These are phyloP conservation scores for Artemia sinica DNA, from an alignment of 2,888 invertebrate species.

Conservation along the genomic window DNA sequence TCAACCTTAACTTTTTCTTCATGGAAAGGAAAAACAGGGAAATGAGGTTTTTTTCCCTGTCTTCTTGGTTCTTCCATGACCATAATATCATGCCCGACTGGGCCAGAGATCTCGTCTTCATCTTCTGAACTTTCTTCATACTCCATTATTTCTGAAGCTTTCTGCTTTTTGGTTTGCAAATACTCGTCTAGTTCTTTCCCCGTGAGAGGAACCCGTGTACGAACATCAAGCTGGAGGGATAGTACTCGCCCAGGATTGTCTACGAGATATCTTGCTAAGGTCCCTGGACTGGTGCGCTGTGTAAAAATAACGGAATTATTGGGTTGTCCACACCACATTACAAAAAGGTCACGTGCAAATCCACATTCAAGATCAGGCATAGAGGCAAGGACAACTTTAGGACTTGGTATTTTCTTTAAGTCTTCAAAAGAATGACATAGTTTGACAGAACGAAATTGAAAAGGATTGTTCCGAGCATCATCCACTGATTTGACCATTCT, in stretches of 20 bases:
- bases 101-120: slow-evolving; percentile 63
- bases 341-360: slow-evolving; percentile 79
- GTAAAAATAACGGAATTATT: slow-evolving; percentile 90
- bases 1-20: slow-evolving; percentile 81
- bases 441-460: slow-evolving; percentile 72
- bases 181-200: slow-evolving; percentile 41
- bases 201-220: slow-evolving; percentile 36
- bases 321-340: slow-evolving; percentile 78
- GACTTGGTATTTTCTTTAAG: slow-evolving; percentile 64
- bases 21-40: slow-evolving; percentile 88
- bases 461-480: slow-evolving; percentile 80
- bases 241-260: slow-evolving; percentile 7
- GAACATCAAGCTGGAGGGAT: slow-evolving; percentile 30
- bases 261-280: slow-evolving; percentile 40
- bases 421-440: slow-evolving; percentile 82
- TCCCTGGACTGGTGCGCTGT: slow-evolving; percentile 13
- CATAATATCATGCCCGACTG: slow-evolving; percentile 70
- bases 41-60: slow-evolving; percentile 45
- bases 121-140: slow-evolving; percentile 45
- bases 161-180: slow-evolving; percentile 34
- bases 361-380: slow-evolving; percentile 88
- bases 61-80: slow-evolving; percentile 33
- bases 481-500: slow-evolving; percentile 84
- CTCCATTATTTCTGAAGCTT: slow-evolving; percentile 28
- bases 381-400: slow-evolving; percentile 87